Evolutionary conservation across 2,797 vertebrate species (phyloP), one percentile per base, ranked within the genome.

Genomic region (Poliocrania exsul): DNA sequence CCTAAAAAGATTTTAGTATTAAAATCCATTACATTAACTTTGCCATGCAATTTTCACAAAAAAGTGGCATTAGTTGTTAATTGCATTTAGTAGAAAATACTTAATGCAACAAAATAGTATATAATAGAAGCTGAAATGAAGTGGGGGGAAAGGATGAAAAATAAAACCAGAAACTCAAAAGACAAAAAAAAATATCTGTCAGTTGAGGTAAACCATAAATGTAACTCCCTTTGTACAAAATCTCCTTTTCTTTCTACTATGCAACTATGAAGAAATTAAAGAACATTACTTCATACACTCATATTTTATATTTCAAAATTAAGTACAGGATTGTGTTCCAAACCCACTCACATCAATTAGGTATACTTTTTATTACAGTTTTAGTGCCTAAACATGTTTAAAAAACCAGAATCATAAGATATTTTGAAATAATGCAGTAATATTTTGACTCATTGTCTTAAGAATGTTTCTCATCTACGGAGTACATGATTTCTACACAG

Each of bases 41-140:
- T 92, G 58, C 64, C 90, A 89, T 86, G 88, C 84, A 74, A 70
- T 88, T 92, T 86, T 69, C 70, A 94, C 17, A 91, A 35, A 80
- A 69, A 95, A 44, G 54, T 18, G 84, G 47, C 62, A 80, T 58
- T 75, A 72, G 38, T 11, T 90, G 73, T 94, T 95, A 96, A 85
- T 21, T 91, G 61, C 42, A 37, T 58, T 93, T 84, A 93, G 67
- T 61, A 86, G 44, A 84, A 93, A 89, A 73, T 28, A 84, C 21
- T 70, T 81, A 54, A 40, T 84, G 3, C 14, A 51, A n/a, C 9
- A 77, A 40, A 29, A 40, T 40, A 40, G 57, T 21, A 37, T 42
- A 37, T 40, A 86, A 83, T 25, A 50, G 18, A 70, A 92, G 16
- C 15, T 66, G 20, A 21, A 83, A 38, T 29, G 23, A 87, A 75